These are phyloP conservation scores for Scrobipalpa atriplicella DNA, from an alignment of 2,888 invertebrate species.

Conservation along the genomic window DNA sequence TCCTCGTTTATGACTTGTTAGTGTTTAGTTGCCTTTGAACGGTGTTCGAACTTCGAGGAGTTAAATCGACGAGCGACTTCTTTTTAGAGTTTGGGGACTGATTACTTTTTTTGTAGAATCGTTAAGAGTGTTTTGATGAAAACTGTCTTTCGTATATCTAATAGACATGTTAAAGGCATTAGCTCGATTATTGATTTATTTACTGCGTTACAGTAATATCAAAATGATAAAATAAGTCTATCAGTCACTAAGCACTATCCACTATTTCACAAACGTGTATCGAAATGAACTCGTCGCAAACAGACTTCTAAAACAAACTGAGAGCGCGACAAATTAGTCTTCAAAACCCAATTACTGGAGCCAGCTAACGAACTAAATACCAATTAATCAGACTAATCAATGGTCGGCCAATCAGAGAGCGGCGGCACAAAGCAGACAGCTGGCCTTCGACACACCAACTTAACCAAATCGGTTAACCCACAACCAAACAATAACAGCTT, in stretches of 20 bases:
- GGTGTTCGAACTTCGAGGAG: constrained; percentile 38
- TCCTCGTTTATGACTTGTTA: constrained; percentile 43
- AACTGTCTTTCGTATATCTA: not conserved
- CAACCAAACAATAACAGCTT: constrained; percentile 82
- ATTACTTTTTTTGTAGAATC: not conserved
- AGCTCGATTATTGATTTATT: too few species aligned
- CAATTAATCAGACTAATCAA: constrained; percentile 71
- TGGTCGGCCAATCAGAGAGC: constrained; percentile 63
- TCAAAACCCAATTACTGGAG: constrained; percentile 49
- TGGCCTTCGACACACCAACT: constrained; percentile 79
- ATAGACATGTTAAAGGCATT: too few species aligned
- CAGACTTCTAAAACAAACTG: constrained; percentile 16
- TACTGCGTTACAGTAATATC: too few species aligned
- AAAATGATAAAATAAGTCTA: too few species aligned
- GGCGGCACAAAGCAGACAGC: constrained; percentile 64
- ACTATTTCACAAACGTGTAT: not conserved
- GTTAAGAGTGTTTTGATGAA: not conserved
- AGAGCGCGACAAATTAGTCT: constrained; percentile 22
- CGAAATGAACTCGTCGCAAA: constrained; percentile 7
- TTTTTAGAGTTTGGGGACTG: not conserved
- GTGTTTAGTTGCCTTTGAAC: constrained; percentile 44
- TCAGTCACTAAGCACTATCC: not conserved
- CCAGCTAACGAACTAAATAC: constrained; percentile 56
- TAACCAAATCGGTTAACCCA: constrained; percentile 82
- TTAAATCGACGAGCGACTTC: constrained; percentile 23